Evolutionary conservation across 1,140 invertebrate species (phyloP).

Genomic region (Orussus abietinus): DNA sequence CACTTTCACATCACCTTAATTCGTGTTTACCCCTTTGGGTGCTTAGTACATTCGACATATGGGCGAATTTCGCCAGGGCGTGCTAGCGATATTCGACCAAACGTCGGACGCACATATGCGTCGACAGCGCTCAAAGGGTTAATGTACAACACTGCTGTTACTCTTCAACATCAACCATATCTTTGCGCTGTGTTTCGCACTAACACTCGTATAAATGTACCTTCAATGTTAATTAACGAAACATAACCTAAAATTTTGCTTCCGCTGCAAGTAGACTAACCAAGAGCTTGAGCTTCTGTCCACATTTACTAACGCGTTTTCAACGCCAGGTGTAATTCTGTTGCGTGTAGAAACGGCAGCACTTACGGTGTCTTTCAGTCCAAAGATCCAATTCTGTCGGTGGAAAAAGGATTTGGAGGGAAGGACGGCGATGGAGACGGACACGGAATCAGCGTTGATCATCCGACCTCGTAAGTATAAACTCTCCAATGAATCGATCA

Average conservation of each 20-base stretch:
- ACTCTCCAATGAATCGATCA: too few species aligned
- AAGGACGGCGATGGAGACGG: conserved; percentile 27
- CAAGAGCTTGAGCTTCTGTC: conserved; percentile 4
- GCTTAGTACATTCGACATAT: too few species aligned
- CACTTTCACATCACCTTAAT: too few species aligned
- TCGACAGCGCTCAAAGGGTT: too few species aligned
- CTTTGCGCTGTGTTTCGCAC: conserved; percentile 7
- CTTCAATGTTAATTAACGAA: conserved; percentile 10
- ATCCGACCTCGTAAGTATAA: conserved; percentile 56
- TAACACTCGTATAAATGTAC: conserved; percentile 1
- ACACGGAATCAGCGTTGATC: conserved; percentile 47
- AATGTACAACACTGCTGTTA: too few species aligned
- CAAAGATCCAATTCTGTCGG: conserved; percentile 51
- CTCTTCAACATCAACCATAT: conserved; percentile 8
- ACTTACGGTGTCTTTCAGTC: conserved; percentile 52
- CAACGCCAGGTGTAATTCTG: conserved; percentile 9
- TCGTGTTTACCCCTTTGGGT: too few species aligned
- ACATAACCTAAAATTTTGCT: neutral
- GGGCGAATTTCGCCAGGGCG: too few species aligned
- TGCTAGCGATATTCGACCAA: too few species aligned
- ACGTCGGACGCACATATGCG: too few species aligned
- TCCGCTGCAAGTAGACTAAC: conserved; percentile 6
- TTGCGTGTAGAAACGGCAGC: conserved; percentile 33
- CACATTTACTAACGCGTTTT: conserved; percentile 1
- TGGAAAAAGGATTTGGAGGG: conserved; percentile 38